These are phyloP conservation scores for Ariopsis seemanni DNA, from an alignment of 2,113 vertebrate species.

Conservation along the genomic window DNA sequence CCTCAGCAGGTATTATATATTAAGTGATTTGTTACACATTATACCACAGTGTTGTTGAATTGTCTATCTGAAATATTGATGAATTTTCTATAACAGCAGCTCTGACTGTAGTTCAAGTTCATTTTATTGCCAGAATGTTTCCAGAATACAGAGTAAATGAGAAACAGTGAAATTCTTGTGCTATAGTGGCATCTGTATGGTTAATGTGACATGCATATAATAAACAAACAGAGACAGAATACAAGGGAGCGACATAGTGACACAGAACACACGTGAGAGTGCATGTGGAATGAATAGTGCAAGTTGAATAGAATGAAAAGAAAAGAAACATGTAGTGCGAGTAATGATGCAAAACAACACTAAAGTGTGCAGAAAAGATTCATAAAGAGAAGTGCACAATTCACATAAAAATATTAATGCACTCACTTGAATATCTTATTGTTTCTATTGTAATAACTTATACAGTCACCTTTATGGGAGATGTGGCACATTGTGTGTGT, in stretches of 20 bases:
- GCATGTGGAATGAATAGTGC: neutral
- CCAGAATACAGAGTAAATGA: no score
- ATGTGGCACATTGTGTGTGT: neutral
- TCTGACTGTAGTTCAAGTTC: neutral
- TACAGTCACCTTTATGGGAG: neutral
- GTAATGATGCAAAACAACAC: neutral
- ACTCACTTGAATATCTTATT: neutral
- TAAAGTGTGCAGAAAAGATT: neutral
- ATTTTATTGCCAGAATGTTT: neutral
- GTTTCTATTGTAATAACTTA: neutral
- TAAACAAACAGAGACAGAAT: neutral
- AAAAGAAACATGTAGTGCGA: neutral
- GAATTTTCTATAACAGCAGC: neutral
- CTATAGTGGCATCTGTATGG: neutral
- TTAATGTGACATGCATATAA: neutral
- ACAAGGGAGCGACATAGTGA: neutral
- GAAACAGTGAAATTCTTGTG: neutral
- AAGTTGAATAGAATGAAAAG: neutral
- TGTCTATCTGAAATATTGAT: neutral
- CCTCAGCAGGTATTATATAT: no score
- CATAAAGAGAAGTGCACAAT: neutral
- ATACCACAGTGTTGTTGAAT: neutral
- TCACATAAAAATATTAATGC: neutral
- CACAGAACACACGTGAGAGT: neutral
- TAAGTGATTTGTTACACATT: neutral